Evolutionary conservation across 2,113 vertebrate species (phyloP), one percentile per base, ranked within the genome.

Genomic region (Scomber colias): DNA sequence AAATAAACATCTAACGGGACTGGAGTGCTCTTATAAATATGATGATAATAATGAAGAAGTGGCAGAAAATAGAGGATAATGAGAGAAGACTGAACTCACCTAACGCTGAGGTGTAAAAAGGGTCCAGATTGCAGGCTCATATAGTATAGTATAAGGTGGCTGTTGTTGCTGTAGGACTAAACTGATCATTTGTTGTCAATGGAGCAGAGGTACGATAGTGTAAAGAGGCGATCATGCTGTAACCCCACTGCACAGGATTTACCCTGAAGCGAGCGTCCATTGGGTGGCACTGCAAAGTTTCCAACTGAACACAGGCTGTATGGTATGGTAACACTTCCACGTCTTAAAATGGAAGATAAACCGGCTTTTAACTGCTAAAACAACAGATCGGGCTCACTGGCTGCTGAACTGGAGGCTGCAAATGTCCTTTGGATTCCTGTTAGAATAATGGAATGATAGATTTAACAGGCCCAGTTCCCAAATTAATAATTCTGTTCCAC

Each of bases 371-470:
- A 81, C 78, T 63, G 80, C 83, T 90, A 89, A 91, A 89, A 85
- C 86, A 86, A 90, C 87, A 84, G 86, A 57, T 71, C 19, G 14
- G 59, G 59, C 74, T 90, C 71, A 70, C 75, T 82, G 82, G 86
- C 86, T 54, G 85, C 83, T 49, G 71, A 85, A 77, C 80, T 86
- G 76, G 40, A 82, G 85, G 84, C 87, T 85, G 83, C 63, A 69
- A 79, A 89, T 83, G 84, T 89, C 82, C 73, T 87, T 90, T 87
- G 75, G 89, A 87, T 90, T 83, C 81, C 87, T 84, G 83, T 91
- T 92, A 92, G 85, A 95, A 92, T 92, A 94, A 94, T 89, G 80
- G 72, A 90, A 81, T 92, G 94, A 95, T 94, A 86, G 93, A 94
- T 94, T 94, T 92, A 93, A 90, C 91, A 93, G 92, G 59, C 89